Percentiles rank a stretch among this genome's conserved stretches.
Conservation (phyloP, 1,140 invertebrate species). For the Drosophila sucinea region DNA sequence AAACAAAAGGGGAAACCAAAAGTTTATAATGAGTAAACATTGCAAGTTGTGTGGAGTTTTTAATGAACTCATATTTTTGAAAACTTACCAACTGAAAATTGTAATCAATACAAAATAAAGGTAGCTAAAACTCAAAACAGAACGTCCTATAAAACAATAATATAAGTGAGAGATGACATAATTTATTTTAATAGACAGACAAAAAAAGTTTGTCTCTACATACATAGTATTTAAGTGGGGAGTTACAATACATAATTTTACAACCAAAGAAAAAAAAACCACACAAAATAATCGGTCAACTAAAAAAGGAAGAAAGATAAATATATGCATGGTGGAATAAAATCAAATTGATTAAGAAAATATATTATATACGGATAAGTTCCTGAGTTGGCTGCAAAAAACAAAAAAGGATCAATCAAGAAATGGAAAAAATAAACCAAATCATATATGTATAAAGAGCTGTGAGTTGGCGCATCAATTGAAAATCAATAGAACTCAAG, state of each 20-base stretch:
- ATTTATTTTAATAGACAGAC: conserved; percentile 56
- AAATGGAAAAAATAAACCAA: neutral
- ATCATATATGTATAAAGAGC: conserved; percentile 16
- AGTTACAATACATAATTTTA: conserved; percentile 27
- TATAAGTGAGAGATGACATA: conserved; percentile 38
- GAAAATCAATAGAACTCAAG: conserved; percentile 64
- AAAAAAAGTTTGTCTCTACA: conserved; percentile 34
- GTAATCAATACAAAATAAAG: conserved; percentile 50
- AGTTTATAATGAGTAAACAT: neutral
- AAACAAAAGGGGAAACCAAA: conserved; percentile 4
- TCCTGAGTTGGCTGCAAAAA: conserved; percentile 71
- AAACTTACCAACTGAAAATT: conserved; percentile 69
- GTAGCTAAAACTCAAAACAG: conserved; percentile 51
- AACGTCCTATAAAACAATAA: conserved; percentile 37
- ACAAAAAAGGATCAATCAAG: conserved; percentile 31
- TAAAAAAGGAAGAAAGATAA: conserved; percentile 33
- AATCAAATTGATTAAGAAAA: conserved; percentile 5
- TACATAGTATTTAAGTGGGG: conserved; percentile 11
- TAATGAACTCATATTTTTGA: neutral
- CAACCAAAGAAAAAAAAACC: conserved; percentile 18
- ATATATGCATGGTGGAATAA: conserved; percentile 17
- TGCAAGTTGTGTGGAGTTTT: neutral
- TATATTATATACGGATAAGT: conserved; percentile 31
- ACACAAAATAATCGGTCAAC: conserved; percentile 6
- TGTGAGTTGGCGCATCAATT: conserved; percentile 25